phyloP scores from a whole-genome alignment of 1,140 invertebrate genomes.

The Drosophila carrolli region DNA sequence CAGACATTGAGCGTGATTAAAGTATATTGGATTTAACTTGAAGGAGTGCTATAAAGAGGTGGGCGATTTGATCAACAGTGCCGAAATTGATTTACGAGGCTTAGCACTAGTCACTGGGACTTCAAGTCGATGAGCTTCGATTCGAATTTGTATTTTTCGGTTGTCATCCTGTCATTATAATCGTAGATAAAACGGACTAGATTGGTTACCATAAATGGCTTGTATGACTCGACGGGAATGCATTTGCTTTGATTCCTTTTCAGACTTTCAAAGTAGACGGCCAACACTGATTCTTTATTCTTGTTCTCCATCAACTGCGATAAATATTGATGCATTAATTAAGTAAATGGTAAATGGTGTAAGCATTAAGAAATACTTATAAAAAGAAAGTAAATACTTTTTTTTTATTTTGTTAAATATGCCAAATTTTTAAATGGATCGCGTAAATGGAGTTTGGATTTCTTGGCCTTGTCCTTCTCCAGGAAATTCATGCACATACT shows the following conservation, averaged over 20 bases:
- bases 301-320: background rate
- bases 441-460: too few species aligned
- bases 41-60: constrained; percentile 2
- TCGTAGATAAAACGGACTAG: constrained; percentile 94
- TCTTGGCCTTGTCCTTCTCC: too few species aligned
- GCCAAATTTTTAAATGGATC: too few species aligned
- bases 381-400: too few species aligned
- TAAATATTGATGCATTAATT: background rate
- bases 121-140: constrained; percentile 47
- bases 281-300: background rate
- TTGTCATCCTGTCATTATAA: constrained; percentile 91
- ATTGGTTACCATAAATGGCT: constrained; percentile 86
- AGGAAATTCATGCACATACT: too few species aligned
- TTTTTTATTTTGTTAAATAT: too few species aligned
- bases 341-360: too few species aligned
- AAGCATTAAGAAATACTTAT: too few species aligned
- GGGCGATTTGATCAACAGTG: background rate
- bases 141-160: constrained; percentile 56
- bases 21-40: constrained; percentile 3
- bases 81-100: constrained; percentile 21
- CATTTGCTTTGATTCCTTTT: constrained; percentile 84
- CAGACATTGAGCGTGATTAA: constrained; percentile 16
- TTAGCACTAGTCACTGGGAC: constrained; percentile 8
- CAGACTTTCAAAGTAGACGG: constrained; percentile 88
- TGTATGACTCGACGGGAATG: constrained; percentile 90